Base-by-base conservation (phyloP, 1,140 invertebrate species). In the Pseudomyrmex concolor region DNA sequence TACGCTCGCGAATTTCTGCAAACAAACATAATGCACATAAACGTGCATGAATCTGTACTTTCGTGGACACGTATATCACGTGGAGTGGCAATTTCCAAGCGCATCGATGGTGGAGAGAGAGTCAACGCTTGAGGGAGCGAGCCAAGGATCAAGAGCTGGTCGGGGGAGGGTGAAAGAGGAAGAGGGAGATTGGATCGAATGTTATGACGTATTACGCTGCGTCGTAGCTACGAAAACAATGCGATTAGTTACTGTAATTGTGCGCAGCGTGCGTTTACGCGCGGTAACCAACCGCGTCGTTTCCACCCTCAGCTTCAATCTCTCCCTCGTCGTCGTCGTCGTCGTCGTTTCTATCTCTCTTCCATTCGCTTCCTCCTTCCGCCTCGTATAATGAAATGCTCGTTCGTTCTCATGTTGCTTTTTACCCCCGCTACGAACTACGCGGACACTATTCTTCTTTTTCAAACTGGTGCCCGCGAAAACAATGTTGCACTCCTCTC, bases 191-290 rank as follows among this genome's bases (percentile, higher is more conserved):
- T 82, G 67, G 77, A 73, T 73, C 76, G 76, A 63, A 90, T 87
- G 89, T 90, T 91, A 91, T 89, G 89, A 92, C 90, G 84, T 91
- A 91, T 92, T 90, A 92, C 87, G 59, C 83, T 71, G 76, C 84
- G 67, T 87, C 84, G 86, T 86, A 89, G 84, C 89, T 91, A 90
- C 87, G 91, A 91, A 92, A 91, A 92, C 90, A 91, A 91, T 91
- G 89, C 86, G 88, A 92, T 91, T 92, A 92, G 85, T 91, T 90
- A 87, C 87, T 71, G 86, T 87, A 91, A 91, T 90, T 91, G 90
- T 87, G 85, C 68, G 66, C 86, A 86, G 70, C 74, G 62, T 85
- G 83, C 84, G 84, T 88, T 88, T 85, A 85, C 83, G 81, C 72
- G 70, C 60, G 85, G 81, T 76, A 88, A 78, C 85, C 77, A 83